These are phyloP conservation scores for Miltochrista miniata DNA, from an alignment of 2,888 invertebrate genomes.

Conservation along the genomic window DNA sequence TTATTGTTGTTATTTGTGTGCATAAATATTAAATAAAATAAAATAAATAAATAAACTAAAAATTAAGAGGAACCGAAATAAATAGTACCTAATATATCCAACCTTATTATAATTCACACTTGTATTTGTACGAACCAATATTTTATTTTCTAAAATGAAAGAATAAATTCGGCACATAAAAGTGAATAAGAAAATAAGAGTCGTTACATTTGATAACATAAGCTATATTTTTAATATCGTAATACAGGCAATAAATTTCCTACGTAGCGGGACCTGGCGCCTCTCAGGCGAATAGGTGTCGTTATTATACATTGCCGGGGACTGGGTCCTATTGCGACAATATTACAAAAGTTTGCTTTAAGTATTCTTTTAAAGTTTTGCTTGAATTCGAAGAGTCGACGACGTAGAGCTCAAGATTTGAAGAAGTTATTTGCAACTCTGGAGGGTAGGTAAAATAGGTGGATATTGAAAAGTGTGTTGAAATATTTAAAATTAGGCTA, in stretches of 20 bases:
- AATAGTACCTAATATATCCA: too few species aligned
- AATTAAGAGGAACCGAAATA: too few species aligned
- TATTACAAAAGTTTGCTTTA: neutral
- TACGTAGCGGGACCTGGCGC: slow-evolving; percentile 24
- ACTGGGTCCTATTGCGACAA: slow-evolving; percentile 7
- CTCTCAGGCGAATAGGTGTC: slow-evolving; percentile 17
- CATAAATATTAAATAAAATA: too few species aligned
- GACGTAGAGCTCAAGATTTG: neutral
- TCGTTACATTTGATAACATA: neutral
- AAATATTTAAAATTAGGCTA: too few species aligned
- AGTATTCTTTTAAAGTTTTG: slow-evolving; percentile 4
- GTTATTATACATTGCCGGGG: slow-evolving; percentile 19
- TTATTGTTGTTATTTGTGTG: too few species aligned
- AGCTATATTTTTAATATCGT: slow-evolving; percentile 4
- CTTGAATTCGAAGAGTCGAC: neutral
- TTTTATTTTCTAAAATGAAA: too few species aligned
- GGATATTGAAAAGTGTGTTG: too few species aligned
- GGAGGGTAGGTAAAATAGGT: too few species aligned
- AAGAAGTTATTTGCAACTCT: too few species aligned
- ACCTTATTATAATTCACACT: too few species aligned
- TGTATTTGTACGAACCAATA: too few species aligned
- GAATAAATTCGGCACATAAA: neutral
- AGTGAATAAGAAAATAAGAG: neutral
- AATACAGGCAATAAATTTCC: slow-evolving; percentile 24
- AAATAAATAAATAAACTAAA: too few species aligned